Evolutionary conservation across 2,888 invertebrate species (phyloP).

Genomic region (Panzeria rudis): DNA sequence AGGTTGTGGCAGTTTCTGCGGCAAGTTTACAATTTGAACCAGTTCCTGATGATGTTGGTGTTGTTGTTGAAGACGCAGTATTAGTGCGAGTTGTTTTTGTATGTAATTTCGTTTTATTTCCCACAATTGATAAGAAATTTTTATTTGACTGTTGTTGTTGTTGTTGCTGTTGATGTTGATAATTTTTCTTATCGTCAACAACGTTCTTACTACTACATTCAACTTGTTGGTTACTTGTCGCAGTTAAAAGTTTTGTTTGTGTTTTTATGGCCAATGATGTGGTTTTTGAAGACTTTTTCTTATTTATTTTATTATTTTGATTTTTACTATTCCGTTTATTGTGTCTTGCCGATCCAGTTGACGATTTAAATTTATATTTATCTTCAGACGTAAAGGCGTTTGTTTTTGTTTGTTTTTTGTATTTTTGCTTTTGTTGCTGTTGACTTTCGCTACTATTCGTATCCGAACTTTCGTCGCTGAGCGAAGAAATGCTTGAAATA

Average conservation of each 20-base stretch:
- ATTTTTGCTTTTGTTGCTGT: slow-evolving; percentile 50
- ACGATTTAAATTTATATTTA: slow-evolving; percentile 70
- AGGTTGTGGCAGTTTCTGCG: slow-evolving; percentile 55
- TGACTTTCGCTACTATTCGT: slow-evolving; percentile 71
- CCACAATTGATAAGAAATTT: slow-evolving; percentile 75
- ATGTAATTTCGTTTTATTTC: slow-evolving; percentile 74
- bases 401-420: slow-evolving; percentile 62
- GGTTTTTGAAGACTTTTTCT: slow-evolving; percentile 53
- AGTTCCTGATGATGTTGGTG: slow-evolving; percentile 64
- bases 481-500: slow-evolving; percentile 45
- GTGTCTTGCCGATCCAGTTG: slow-evolving; percentile 65
- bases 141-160: too few species aligned
- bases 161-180: slow-evolving; percentile 63
- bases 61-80: slow-evolving; percentile 39
- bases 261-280: slow-evolving; percentile 44
- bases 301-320: slow-evolving; percentile 65
- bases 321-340: slow-evolving; percentile 64
- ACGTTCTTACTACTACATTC: slow-evolving; percentile 70
- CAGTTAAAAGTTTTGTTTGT: slow-evolving; percentile 39
- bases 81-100: slow-evolving; percentile 61
- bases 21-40: slow-evolving; percentile 49
- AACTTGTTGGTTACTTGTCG: slow-evolving; percentile 64
- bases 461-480: slow-evolving; percentile 72
- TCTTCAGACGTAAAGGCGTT: slow-evolving; percentile 67
- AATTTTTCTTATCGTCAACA: slow-evolving; percentile 70